Evolutionary conservation across 2,888 invertebrate species (phyloP).

Genomic region (Toxonevra muliebris): DNA sequence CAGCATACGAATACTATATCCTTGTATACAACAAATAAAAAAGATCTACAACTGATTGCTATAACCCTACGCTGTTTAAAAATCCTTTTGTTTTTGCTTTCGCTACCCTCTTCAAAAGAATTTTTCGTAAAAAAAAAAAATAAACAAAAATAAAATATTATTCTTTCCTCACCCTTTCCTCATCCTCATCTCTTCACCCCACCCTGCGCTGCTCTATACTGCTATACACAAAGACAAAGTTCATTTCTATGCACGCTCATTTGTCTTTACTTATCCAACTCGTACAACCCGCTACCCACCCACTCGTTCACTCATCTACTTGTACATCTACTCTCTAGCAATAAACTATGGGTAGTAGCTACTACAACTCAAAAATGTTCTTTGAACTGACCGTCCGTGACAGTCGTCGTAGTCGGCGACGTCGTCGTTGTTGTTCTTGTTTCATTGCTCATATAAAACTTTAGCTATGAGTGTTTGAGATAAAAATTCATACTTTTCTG

Average conservation of each 20-base stretch:
- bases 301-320: too few relatives aligned
- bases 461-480: too few relatives aligned
- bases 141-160: not conserved
- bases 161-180: too few relatives aligned
- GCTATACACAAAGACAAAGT: slow-evolving; percentile 14
- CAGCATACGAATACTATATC: too few relatives aligned
- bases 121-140: slow-evolving; percentile 2
- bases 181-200: not conserved
- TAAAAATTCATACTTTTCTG: too few relatives aligned
- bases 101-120: not conserved
- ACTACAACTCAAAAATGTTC: not conserved
- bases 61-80: not conserved
- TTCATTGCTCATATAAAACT: too few relatives aligned
- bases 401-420: not conserved
- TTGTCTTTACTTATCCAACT: too few relatives aligned
- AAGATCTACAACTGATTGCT: not conserved
- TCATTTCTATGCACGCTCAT: slow-evolving; percentile 7
- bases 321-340: too few relatives aligned
- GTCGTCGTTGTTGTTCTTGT: too few relatives aligned
- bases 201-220: not conserved
- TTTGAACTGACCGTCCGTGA: slow-evolving; percentile 29
- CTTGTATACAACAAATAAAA: not conserved
- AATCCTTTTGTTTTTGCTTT: slow-evolving; percentile 7
- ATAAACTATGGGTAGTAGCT: too few relatives aligned
- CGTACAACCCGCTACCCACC: too few relatives aligned